A percentile compares a stretch with the other conserved stretches of the same genome.
Evolutionary conservation across 2,888 invertebrate genomes (phyloP).

Genomic region (Chaetogeoica ovagalla): DNA sequence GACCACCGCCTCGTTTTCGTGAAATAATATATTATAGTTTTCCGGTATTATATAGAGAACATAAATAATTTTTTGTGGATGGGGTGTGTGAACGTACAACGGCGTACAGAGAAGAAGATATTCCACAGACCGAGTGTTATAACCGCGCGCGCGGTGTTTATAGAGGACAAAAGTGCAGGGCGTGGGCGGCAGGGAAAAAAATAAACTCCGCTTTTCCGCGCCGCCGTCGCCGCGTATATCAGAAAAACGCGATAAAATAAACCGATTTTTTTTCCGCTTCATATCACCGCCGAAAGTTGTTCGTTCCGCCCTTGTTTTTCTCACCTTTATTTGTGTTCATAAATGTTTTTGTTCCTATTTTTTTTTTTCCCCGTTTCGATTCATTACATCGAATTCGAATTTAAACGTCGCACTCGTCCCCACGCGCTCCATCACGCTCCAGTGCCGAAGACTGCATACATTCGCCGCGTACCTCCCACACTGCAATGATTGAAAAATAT

Average conservation of each 20-base stretch:
- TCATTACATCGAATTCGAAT: neutral
- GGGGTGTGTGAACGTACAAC: neutral
- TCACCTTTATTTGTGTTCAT: neutral
- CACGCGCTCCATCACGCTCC: neutral
- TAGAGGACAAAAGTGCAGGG: neutral
- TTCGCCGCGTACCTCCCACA: too few species aligned
- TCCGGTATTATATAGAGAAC: neutral
- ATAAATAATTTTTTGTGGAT: conserved; percentile 16
- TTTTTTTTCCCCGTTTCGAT: neutral
- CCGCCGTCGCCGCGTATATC: conserved; percentile 12
- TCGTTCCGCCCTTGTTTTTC: conserved; percentile 19
- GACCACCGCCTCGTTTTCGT: neutral
- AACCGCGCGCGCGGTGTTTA: neutral
- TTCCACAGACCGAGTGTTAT: neutral
- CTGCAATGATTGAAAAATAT: too few species aligned
- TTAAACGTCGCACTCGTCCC: neutral
- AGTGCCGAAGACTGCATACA: too few species aligned
- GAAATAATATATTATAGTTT: conserved; percentile 17
- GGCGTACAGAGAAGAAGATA: neutral
- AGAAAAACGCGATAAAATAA: conserved; percentile 47
- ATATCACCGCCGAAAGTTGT: conserved; percentile 13
- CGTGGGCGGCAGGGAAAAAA: neutral
- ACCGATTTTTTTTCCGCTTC: conserved; percentile 27
- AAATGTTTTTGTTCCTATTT: conserved; percentile 4
- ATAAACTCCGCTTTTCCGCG: conserved; percentile 8